These are phyloP conservation scores for Brachylomia viminalis DNA, from an alignment of 2,888 invertebrate genomes.

Conservation along the genomic window DNA sequence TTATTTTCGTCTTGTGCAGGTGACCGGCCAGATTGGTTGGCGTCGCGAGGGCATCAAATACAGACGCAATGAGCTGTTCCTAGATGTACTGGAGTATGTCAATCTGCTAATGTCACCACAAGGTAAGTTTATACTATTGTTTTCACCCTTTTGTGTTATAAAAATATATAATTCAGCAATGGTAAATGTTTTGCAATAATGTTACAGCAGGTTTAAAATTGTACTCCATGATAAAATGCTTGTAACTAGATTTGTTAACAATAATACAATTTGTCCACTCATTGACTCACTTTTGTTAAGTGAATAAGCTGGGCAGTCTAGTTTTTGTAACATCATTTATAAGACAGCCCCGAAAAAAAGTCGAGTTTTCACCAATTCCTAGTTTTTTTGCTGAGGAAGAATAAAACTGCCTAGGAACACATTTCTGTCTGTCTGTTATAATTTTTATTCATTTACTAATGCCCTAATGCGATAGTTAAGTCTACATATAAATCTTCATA, in stretches of 20 bases:
- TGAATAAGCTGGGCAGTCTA: background rate
- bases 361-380: background rate
- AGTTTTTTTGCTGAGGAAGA: background rate
- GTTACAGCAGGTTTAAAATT: too few relatives aligned
- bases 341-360: background rate
- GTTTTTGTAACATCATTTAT: background rate
- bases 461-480: too few relatives aligned
- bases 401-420: background rate
- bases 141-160: background rate
- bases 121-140: conserved; percentile 89
- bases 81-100: conserved; percentile 99
- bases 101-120: conserved; percentile 99
- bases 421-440: too few relatives aligned
- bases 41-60: conserved; percentile 99
- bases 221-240: too few relatives aligned
- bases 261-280: background rate
- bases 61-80: conserved; percentile 98
- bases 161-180: background rate
- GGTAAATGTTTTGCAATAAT: background rate
- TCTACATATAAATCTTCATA: too few relatives aligned
- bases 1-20: conserved; percentile 76
- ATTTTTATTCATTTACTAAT: too few relatives aligned
- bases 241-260: background rate
- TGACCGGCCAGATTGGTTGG: conserved; percentile 99
- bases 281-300: background rate